Base-by-base conservation (phyloP, 2,113 vertebrate genomes). In the Ardeotis arabs region DNA sequence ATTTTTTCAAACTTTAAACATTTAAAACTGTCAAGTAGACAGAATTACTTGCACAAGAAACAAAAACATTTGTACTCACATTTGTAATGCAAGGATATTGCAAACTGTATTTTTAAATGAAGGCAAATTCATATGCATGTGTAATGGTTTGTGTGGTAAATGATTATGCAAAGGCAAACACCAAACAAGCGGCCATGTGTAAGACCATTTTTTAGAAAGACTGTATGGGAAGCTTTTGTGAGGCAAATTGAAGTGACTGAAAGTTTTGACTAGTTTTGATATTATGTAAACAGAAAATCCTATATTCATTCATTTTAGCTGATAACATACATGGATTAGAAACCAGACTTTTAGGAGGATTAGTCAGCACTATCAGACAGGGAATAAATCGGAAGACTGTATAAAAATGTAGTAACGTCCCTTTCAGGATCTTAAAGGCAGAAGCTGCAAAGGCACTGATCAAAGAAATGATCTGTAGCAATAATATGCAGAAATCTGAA, bases 201-300 rank as follows among this genome's bases (percentile, higher is more conserved):
- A 64, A 47, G 49, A 76, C 12, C 35, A 45, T 35, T 89, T 93
- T 64, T 56, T 58, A 91, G 86, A 70, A 88, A 84, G 55, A 70
- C 28, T 73, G 50, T 47, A 41, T 0, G 2, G 37, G 33, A 70
- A 81, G 86, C 35, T 75, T 75, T 90, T 52, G 39, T 11, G 14
- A 82, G 77, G 94, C 49, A 92, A 91, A 93, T 73, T 29, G 69
- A 76, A 95, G 73, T 67, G 64, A 78, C 72, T 87, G 56, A 16
- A 96, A 95, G 84, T 95, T 95, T 94, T 84, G 56, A 92, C 53
- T 68, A 56, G 83, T 89, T 93, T 93, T 66, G 41, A n/a, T 76
- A 73, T 89, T 92, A 95, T 39, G 47, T 95, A 95, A 96, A 84
- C 58, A 73, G 83, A 93, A 97, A 97, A 95, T 96, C 95, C 87